phyloP scores from a whole-genome alignment of 2,888 invertebrate species.

The Mythimna ferrago region DNA sequence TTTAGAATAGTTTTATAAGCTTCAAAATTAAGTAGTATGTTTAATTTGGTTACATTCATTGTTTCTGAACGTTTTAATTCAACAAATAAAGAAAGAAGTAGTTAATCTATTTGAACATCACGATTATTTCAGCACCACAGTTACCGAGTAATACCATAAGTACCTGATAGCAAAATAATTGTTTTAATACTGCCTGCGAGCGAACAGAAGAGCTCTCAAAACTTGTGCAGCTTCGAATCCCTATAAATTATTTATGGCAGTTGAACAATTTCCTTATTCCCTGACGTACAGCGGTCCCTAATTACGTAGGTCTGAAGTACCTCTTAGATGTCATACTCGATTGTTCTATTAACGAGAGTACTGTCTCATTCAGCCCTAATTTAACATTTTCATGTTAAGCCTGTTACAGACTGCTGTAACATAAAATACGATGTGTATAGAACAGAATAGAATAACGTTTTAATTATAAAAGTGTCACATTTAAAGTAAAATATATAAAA shows the following conservation, averaged over 20 bases:
- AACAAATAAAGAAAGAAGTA: conserved; percentile 4
- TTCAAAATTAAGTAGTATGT: background rate
- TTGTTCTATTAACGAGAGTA: conserved; percentile 77
- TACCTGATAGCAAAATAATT: conserved; percentile 70
- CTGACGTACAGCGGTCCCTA: conserved; percentile 70
- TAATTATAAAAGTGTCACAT: no score
- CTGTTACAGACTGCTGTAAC: no score
- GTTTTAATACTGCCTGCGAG: conserved; percentile 64
- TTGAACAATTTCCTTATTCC: conserved; percentile 81
- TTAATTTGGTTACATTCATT: background rate
- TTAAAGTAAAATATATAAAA: no score
- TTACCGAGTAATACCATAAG: conserved; percentile 61
- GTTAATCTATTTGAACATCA: conserved; percentile 13
- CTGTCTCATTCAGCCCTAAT: conserved; percentile 74
- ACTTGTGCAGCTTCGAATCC: conserved; percentile 82
- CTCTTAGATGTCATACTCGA: conserved; percentile 77
- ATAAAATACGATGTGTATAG: no score
- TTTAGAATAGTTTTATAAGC: no score
- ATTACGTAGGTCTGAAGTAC: conserved; percentile 83
- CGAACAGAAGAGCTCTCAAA: conserved; percentile 81
- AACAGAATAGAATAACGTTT: no score
- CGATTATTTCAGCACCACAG: conserved; percentile 11
- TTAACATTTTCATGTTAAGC: conserved; percentile 64
- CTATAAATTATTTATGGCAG: conserved; percentile 88
- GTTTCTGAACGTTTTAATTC: background rate